Evolutionary conservation across 2,113 vertebrate genomes (phyloP).

Genomic region (Redunca redunca): DNA sequence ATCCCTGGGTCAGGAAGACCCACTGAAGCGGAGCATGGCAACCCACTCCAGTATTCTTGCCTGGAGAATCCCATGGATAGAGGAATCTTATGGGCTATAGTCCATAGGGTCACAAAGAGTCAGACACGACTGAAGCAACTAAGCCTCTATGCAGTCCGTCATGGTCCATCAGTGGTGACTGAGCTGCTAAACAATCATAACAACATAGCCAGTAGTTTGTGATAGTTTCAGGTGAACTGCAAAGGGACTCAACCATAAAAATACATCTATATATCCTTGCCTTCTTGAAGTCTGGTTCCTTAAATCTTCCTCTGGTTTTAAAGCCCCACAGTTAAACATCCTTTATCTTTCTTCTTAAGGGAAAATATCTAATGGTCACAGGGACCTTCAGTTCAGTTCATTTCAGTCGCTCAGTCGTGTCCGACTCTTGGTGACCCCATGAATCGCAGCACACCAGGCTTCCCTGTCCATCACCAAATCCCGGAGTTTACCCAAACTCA

Average conservation of each 20-base stretch:
- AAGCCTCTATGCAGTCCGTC: neutral
- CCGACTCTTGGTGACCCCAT: neutral
- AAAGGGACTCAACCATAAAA: neutral
- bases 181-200: neutral
- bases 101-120: neutral
- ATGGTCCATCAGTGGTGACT: neutral
- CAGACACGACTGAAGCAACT: neutral
- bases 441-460: rapidly evolving
- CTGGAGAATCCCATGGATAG: neutral
- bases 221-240: neutral
- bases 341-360: neutral
- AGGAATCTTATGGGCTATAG: neutral
- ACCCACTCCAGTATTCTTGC: neutral
- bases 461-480: neutral
- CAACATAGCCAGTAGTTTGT: neutral
- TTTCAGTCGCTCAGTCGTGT: rapidly evolving
- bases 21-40: neutral
- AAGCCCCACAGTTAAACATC: neutral
- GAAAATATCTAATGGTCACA: neutral
- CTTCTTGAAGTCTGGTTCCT: neutral
- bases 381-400: neutral
- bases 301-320: neutral
- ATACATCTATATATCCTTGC: neutral
- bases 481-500: rapidly evolving
- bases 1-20: neutral